phyloP scores from a whole-genome alignment of 2,888 invertebrate species.

The Zygaena filipendulae region DNA sequence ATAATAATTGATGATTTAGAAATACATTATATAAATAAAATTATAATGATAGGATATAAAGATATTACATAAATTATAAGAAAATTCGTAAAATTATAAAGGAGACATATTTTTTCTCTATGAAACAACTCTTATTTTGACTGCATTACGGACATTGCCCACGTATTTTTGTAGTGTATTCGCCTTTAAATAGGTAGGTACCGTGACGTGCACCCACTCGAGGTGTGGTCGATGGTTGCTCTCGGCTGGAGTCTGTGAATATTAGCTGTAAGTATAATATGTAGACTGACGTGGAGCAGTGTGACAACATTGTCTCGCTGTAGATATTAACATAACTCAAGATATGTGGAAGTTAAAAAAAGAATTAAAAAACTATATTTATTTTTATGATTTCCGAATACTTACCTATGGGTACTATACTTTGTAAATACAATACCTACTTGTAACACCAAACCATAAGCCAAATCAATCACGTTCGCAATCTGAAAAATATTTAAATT shows the following conservation, averaged over 20 bases:
- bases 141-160: conserved; percentile 63
- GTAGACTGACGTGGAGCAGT: conserved; percentile 50
- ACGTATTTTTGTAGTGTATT: conserved; percentile 65
- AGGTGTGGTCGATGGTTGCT: conserved; percentile 32
- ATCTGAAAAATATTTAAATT: conserved; percentile 43
- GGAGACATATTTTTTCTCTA: conserved; percentile 67
- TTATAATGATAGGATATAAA: conserved; percentile 27
- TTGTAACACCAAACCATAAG: no score
- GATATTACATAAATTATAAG: conserved; percentile 35
- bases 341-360: no score
- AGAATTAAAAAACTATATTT: no score
- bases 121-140: conserved; percentile 55
- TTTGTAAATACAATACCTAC: no score
- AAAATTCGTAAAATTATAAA: conserved; percentile 29
- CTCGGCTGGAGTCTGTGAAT: conserved; percentile 58
- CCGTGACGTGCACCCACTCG: conserved; percentile 42
- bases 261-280: conserved; percentile 35
- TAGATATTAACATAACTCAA: no score
- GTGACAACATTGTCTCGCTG: conserved; percentile 31
- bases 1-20: not conserved
- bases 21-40: conserved; percentile 6
- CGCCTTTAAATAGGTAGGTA: no score
- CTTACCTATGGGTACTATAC: no score
- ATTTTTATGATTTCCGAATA: no score
- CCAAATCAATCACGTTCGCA: no score